Percentiles rank a stretch among this genome's conserved stretches.
Evolutionary conservation across 2,888 invertebrate species (phyloP).

Genomic region (Drosophila ezoana): DNA sequence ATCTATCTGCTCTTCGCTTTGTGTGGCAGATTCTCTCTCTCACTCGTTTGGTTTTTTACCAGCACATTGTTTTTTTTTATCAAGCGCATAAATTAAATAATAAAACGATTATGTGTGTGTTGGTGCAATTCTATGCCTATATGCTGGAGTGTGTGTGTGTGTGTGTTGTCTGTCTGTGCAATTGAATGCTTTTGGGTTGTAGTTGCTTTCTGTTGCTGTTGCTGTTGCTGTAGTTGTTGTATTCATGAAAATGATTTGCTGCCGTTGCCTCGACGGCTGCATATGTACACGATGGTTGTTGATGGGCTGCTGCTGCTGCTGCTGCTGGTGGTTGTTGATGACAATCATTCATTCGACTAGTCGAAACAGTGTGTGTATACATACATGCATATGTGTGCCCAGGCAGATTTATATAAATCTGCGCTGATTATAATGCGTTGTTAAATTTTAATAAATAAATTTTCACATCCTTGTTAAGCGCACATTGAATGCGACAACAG

Average conservation of each 20-base stretch:
- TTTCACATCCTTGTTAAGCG: conserved; percentile 82
- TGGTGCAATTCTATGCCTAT: conserved; percentile 41
- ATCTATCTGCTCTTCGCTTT: conserved; percentile 33
- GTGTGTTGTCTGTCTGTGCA: conserved; percentile 63
- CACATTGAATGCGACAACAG: conserved; percentile 56
- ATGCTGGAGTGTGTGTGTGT: conserved; percentile 21
- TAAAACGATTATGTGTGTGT: conserved; percentile 70
- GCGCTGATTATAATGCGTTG: conserved; percentile 83
- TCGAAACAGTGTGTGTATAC: conserved; percentile 35
- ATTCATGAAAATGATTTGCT: conserved; percentile 63
- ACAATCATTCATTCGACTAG: conserved; percentile 59
- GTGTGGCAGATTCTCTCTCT: conserved; percentile 33
- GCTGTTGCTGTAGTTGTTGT: conserved; percentile 38
- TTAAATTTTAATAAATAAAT: conserved; percentile 82
- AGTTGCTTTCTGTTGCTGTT: conserved; percentile 11
- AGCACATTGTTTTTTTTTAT: conserved; percentile 63
- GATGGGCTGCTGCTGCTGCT: conserved; percentile 56
- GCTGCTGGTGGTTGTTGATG: conserved; percentile 66
- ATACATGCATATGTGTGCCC: conserved; percentile 41
- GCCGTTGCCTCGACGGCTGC: conserved; percentile 53
- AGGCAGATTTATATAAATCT: conserved; percentile 63
- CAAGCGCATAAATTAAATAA: conserved; percentile 82
- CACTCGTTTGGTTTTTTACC: conserved; percentile 54
- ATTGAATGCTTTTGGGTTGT: conserved; percentile 62
- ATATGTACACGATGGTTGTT: conserved; percentile 63